These are phyloP conservation scores for Archegozetes longisetosus DNA, from an alignment of 1,140 invertebrate species.

Conservation along the genomic window DNA sequence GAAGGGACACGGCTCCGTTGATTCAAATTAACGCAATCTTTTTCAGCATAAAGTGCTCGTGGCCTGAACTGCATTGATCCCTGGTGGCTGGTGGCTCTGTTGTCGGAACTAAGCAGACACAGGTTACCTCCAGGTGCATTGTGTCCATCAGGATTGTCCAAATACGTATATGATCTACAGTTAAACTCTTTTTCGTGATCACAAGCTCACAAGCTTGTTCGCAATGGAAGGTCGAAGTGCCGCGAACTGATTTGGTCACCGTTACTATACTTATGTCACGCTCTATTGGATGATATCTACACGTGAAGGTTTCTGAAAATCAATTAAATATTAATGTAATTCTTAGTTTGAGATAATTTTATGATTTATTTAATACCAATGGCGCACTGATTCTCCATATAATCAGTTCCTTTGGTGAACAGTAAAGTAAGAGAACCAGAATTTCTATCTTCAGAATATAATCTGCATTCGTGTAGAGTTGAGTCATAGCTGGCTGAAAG, in stretches of 20 bases:
- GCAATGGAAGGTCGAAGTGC: slow-evolving; percentile 28
- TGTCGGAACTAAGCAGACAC: slow-evolving; percentile 32
- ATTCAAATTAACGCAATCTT: slow-evolving; percentile 25
- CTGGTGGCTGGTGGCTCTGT: slow-evolving; percentile 26
- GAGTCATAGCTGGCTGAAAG: slow-evolving; percentile 33
- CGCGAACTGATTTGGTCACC: slow-evolving; percentile 31
- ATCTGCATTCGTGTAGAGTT: slow-evolving; percentile 29
- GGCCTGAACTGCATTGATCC: slow-evolving; percentile 28
- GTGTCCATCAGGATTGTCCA: slow-evolving; percentile 22
- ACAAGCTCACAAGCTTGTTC: slow-evolving; percentile 34
- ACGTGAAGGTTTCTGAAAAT: background rate
- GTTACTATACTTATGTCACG: slow-evolving; percentile 20
- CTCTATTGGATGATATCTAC: slow-evolving; percentile 17
- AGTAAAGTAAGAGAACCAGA: slow-evolving; percentile 26
- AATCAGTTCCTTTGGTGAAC: slow-evolving; percentile 28
- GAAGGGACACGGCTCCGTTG: slow-evolving; percentile 2
- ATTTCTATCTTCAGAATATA: slow-evolving; percentile 31
- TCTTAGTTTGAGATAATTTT: slow-evolving; percentile 18
- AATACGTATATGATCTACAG: slow-evolving; percentile 35
- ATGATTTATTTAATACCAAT: slow-evolving; percentile 25
- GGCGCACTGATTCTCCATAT: slow-evolving; percentile 38
- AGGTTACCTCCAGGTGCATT: slow-evolving; percentile 20
- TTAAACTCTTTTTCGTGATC: slow-evolving; percentile 34
- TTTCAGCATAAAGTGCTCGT: slow-evolving; percentile 30
- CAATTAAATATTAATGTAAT: too few relatives aligned